Base-by-base conservation (phyloP, 2,888 invertebrate genomes). In the Teinopalpus imperialis region DNA sequence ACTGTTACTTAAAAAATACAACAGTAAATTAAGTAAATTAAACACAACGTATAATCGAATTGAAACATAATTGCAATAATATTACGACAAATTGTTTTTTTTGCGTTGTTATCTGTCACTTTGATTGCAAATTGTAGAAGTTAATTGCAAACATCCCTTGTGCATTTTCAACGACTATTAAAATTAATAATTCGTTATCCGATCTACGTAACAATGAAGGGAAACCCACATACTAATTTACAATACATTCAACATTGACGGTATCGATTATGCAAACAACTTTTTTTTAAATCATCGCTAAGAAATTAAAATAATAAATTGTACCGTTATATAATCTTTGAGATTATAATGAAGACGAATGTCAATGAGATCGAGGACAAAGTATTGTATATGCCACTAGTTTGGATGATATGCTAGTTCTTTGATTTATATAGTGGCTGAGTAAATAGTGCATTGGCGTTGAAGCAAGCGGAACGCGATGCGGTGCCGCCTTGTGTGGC, bases 371-470 rank as follows among this genome's bases (percentile, higher is more conserved):
- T 10, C 18, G 9, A 6, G 18, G 10, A 20, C 10, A 1, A 12
- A 18, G 18, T 8, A n/a, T n/a, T n/a, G n/a, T n/a, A n/a, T n/a
- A n/a, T n/a, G n/a, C 46, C 27, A 26, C 48, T 49, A 53, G 56
- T 35, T 40, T 35, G 27, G 20, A 34, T 29, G 30, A 24, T 24
- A 21, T 20, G n/a, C 34, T 9, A 12, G 27, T 27, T 14, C 8
- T 61, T 66, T 66, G 63, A 69, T 54, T 63, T 62, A 66, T 66
- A 58, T 52, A 54, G 64, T 56, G 56, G 56, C 52, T 56, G 54
- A 62, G 53, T 57, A 58, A 57, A 63, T 53, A 58, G 52, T 57
- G 62, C 61, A 63, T 52, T 66, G 62, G 64, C 58, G 57, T 49
- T 18, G 31, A 34, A 34, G 21, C 40, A 26, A 40, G 29, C 23